phyloP scores from a whole-genome alignment of 2,888 invertebrate species.

The Drosophila meridiana region DNA sequence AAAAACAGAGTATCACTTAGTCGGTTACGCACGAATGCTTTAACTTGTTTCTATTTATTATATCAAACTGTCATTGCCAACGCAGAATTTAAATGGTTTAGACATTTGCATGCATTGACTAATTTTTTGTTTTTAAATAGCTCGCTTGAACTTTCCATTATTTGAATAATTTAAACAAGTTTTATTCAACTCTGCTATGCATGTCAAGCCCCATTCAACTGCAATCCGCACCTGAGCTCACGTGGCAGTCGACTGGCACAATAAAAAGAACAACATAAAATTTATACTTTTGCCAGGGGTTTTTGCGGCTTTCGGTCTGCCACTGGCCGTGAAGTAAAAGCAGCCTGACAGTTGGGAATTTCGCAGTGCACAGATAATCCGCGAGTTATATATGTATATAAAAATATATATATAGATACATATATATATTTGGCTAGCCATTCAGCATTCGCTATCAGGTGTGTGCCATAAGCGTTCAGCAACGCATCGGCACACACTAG shows the following conservation, averaged over 20 bases:
- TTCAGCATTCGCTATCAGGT: conserved; percentile 30
- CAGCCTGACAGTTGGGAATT: conserved; percentile 66
- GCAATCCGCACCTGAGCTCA: conserved; percentile 16
- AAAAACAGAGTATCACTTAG: too few species aligned
- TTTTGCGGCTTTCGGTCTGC: conserved; percentile 55
- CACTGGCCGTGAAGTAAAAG: conserved; percentile 44
- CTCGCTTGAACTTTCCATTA: background rate
- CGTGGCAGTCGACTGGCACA: background rate
- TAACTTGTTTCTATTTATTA: background rate
- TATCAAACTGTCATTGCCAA: background rate
- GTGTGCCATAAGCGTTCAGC: conserved; percentile 58
- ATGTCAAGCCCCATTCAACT: background rate
- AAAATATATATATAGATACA: conserved; percentile 22
- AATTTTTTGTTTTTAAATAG: background rate
- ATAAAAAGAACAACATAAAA: conserved; percentile 28
- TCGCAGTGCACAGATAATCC: conserved; percentile 69
- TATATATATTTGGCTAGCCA: background rate
- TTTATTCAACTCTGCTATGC: background rate
- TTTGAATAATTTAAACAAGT: background rate
- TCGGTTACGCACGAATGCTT: too few species aligned
- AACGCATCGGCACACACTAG: conserved; percentile 45
- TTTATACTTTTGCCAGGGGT: conserved; percentile 32
- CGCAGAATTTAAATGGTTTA: background rate
- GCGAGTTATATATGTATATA: conserved; percentile 38
- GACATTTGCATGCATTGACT: background rate